Conservation (phyloP, 2,113 vertebrate species). For the Macquaria ambigua region DNA sequence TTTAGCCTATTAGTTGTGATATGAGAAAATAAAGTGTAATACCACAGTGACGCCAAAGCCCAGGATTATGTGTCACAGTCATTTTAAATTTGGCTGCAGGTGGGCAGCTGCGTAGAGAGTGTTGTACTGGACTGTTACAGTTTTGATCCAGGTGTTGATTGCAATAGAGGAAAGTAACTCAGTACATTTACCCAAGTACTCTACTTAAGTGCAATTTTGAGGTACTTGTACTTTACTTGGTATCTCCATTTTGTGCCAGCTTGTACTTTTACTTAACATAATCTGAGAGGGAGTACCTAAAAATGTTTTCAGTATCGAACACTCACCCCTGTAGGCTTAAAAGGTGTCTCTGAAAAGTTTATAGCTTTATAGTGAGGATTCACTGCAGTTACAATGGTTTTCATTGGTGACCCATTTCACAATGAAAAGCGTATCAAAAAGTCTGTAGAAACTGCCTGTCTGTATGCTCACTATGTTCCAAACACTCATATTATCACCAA, state of each 20-base stretch:
- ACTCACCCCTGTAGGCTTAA: background rate
- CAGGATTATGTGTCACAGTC: slow-evolving; percentile 39
- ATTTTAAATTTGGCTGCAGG: slow-evolving; percentile 38
- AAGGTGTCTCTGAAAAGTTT: background rate
- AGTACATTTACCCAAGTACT: background rate
- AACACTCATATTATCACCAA: background rate
- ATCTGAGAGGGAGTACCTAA: background rate
- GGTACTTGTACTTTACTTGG: background rate
- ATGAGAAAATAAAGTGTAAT: slow-evolving; percentile 51
- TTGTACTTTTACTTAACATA: background rate
- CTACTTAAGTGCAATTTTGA: background rate
- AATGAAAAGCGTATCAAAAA: background rate
- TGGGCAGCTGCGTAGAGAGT: background rate
- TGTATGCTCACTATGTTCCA: background rate
- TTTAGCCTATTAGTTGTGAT: slow-evolving; percentile 59
- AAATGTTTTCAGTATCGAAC: background rate
- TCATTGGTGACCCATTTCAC: background rate
- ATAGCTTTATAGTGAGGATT: background rate
- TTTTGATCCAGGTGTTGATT: slow-evolving; percentile 5
- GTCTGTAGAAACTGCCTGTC: background rate
- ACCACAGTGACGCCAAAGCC: slow-evolving; percentile 29
- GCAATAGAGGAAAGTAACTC: background rate
- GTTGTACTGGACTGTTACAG: slow-evolving; percentile 3
- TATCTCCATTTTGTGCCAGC: background rate
- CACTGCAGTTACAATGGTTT: background rate